Conservation (phyloP, 2,888 invertebrate species). For the Bimastos eiseni region DNA sequence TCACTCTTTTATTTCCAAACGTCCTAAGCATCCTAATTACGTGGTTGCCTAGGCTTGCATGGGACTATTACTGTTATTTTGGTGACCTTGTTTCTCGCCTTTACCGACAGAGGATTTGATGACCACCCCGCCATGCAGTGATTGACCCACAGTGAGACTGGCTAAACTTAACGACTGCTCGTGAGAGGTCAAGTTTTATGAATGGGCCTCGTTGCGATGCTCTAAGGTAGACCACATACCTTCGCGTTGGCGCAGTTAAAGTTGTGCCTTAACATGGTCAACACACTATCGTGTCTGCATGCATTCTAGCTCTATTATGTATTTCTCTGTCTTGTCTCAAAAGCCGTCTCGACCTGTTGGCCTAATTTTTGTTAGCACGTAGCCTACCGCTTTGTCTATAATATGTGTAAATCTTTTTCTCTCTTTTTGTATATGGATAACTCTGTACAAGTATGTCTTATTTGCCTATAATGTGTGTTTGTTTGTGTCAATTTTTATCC, state of each 20-base stretch:
- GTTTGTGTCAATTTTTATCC: not conserved
- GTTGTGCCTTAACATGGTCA: not conserved
- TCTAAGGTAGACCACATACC: not conserved
- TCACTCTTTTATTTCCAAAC: too few species aligned
- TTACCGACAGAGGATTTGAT: not conserved
- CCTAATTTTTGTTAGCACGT: not conserved
- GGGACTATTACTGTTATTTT: not conserved
- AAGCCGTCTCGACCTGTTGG: not conserved
- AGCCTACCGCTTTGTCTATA: not conserved
- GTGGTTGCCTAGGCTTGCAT: not conserved
- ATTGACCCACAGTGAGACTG: not conserved
- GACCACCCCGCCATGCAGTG: not conserved
- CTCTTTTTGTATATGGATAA: not conserved
- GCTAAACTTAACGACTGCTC: not conserved
- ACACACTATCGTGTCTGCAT: not conserved
- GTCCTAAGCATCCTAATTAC: not conserved
- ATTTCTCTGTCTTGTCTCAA: not conserved
- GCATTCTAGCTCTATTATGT: not conserved
- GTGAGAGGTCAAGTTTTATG: not conserved
- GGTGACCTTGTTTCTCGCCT: not conserved
- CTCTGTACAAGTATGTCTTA: not conserved
- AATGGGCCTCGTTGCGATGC: not conserved
- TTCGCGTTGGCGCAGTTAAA: constrained; percentile 6
- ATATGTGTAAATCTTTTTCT: too few species aligned
- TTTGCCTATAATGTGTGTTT: not conserved